Evolutionary conservation across 2,113 vertebrate species (phyloP), one percentile per base, ranked within the genome.

Genomic region (Paratilapia polleni): DNA sequence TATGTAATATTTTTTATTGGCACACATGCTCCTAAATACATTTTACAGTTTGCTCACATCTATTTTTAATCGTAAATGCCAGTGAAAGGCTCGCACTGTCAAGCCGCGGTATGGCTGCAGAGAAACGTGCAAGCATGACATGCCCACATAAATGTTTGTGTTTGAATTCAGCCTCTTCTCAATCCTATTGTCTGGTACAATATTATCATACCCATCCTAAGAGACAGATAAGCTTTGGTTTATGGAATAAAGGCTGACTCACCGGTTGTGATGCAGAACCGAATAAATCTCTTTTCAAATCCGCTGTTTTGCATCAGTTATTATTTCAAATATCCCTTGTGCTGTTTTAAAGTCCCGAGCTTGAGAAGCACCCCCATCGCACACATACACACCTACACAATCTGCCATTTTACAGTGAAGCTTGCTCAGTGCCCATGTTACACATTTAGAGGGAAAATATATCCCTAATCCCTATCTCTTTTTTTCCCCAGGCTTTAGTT

Each of bases 231-330:
- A 93, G 86, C 92, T 92, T 74, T 86, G 90, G 58, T 91, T 90
- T 87, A 87, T 85, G 87, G 83, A 91, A 88, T 85, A 89, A 93
- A 92, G 85, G 70, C 77, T 60, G 89, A 91, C 83, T 89, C 81
- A 77, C 84, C 22, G 82, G 81, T 85, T 73, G 77, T 80, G 76
- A 90, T 88, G 93, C 90, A 88, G 84, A 94, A 92, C 91, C 13
- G 66, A 91, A 92, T 92, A 91, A 94, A 94, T 93, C 90, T 92
- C 78, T 76, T 81, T 90, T 91, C 78, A 87, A 93, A 94, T 94
- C 91, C 36, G 47, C 79, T 91, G 83, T 89, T 90, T 88, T 92
- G 92, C 91, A 91, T 94, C 90, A 84, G 88, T 89, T 92, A 87
- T 89, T 93, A 90, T 94, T 92, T 90, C 76, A 90, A 87, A 89